Evolutionary conservation across 1,140 invertebrate species (phyloP).

Genomic region (Drosophila rhopaloa): DNA sequence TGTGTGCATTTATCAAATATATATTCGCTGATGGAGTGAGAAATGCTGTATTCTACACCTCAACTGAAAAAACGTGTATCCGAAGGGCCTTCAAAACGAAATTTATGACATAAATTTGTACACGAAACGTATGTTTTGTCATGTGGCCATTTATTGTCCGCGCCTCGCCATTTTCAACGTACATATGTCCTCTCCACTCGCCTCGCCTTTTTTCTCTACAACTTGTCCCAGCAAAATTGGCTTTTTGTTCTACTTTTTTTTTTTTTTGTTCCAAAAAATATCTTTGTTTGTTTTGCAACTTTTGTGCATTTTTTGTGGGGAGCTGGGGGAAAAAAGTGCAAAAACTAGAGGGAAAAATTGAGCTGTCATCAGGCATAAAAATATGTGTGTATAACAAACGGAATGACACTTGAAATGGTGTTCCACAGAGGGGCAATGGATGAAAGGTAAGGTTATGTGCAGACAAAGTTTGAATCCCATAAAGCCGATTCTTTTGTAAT

Average conservation of each 20-base stretch:
- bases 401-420: constrained; percentile 52
- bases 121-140: constrained; percentile 78
- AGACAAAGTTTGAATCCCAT: constrained; percentile 27
- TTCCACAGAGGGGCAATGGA: background rate
- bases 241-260: constrained; percentile 64
- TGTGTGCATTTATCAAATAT: background rate
- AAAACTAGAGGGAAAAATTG: constrained; percentile 65
- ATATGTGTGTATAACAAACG: constrained; percentile 58
- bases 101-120: constrained; percentile 76
- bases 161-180: constrained; percentile 48
- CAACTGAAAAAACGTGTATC: constrained; percentile 9
- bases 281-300: constrained; percentile 44
- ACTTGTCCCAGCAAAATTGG: constrained; percentile 40
- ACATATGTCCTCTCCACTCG: constrained; percentile 10
- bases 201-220: background rate
- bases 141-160: constrained; percentile 72
- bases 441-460: constrained; percentile 17
- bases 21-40: background rate
- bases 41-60: background rate
- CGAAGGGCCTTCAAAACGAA: constrained; percentile 61
- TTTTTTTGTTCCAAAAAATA: constrained; percentile 45
- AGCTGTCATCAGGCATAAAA: constrained; percentile 73
- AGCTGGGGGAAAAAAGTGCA: constrained; percentile 38
- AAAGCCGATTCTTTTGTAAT: constrained; percentile 38
- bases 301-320: constrained; percentile 43